Conservation (phyloP, 2,888 invertebrate species). For the Halocaridina rubra region DNA sequence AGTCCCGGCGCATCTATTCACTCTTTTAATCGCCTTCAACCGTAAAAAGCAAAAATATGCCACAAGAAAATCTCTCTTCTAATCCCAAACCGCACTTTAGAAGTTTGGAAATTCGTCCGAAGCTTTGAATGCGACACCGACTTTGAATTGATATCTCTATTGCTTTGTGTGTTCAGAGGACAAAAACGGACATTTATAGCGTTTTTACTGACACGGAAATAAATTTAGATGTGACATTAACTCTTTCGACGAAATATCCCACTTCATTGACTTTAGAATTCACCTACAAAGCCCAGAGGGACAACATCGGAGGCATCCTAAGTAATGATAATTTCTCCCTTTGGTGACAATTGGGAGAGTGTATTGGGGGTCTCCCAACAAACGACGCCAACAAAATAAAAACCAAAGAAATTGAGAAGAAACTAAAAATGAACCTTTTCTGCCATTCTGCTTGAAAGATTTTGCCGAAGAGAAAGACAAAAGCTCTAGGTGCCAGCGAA, state of each 20-base stretch:
- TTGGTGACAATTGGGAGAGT: conserved; percentile 32
- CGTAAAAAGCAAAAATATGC: conserved; percentile 44
- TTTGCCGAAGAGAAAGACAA: conserved; percentile 33
- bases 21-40: conserved; percentile 41
- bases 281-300: not conserved
- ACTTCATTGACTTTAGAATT: no score
- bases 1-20: conserved; percentile 28
- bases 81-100: conserved; percentile 47
- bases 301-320: not conserved
- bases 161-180: no score
- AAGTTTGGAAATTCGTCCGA: conserved; percentile 41
- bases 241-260: no score
- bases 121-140: not conserved
- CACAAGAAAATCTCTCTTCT: conserved; percentile 46
- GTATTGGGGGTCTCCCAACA: conserved; percentile 14
- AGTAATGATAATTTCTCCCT: conserved; percentile 39
- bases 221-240: no score
- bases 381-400: conserved; percentile 34
- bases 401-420: no score
- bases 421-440: conserved; percentile 28
- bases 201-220: no score
- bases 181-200: no score
- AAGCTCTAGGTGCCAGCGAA: conserved; percentile 18
- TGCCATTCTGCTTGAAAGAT: conserved; percentile 28
- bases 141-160: not conserved